These are phyloP conservation scores for Coenonympha arcania DNA, from an alignment of 2,888 invertebrate genomes.

Conservation along the genomic window DNA sequence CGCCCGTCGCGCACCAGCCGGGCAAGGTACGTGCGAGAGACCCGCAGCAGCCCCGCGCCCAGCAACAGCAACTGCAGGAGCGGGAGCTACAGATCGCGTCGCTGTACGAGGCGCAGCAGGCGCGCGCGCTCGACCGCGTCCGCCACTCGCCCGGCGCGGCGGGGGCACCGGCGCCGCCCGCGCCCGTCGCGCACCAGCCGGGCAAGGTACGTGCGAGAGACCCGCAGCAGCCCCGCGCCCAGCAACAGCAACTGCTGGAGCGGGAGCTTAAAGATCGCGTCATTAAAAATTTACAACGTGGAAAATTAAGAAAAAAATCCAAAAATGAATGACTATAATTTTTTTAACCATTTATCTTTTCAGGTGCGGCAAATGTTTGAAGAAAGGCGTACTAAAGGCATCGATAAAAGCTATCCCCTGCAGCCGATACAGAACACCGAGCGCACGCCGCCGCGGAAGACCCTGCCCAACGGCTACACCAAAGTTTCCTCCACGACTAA, in stretches of 20 bases:
- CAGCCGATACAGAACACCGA: slow-evolving; percentile 79
- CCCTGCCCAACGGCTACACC: slow-evolving; percentile 53
- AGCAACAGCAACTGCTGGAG: slow-evolving; percentile 86
- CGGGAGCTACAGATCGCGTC: slow-evolving; percentile 84
- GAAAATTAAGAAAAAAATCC: too few species aligned
- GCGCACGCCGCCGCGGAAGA: slow-evolving; percentile 42
- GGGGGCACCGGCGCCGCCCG: slow-evolving; percentile 29
- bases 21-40: slow-evolving; percentile 66
- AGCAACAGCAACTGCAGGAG: slow-evolving; percentile 86
- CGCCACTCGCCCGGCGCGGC: slow-evolving; percentile 33
- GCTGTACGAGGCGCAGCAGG: slow-evolving; percentile 78
- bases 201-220: slow-evolving; percentile 66
- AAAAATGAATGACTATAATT: neutral
- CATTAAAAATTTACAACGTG: too few species aligned
- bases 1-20: slow-evolving; percentile 41
- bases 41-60: slow-evolving; percentile 88
- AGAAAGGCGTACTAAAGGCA: slow-evolving; percentile 82
- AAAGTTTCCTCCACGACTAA: slow-evolving; percentile 44
- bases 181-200: slow-evolving; percentile 41
- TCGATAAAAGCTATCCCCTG: slow-evolving; percentile 86
- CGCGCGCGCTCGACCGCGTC: slow-evolving; percentile 72
- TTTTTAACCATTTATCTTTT: slow-evolving; percentile 12
- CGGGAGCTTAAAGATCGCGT: slow-evolving; percentile 83
- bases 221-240: too few species aligned
- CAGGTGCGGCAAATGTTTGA: slow-evolving; percentile 91